Percentiles rank a stretch among this genome's conserved stretches.
Conservation (phyloP, 1,140 invertebrate species). For the Megalopta genalis region DNA sequence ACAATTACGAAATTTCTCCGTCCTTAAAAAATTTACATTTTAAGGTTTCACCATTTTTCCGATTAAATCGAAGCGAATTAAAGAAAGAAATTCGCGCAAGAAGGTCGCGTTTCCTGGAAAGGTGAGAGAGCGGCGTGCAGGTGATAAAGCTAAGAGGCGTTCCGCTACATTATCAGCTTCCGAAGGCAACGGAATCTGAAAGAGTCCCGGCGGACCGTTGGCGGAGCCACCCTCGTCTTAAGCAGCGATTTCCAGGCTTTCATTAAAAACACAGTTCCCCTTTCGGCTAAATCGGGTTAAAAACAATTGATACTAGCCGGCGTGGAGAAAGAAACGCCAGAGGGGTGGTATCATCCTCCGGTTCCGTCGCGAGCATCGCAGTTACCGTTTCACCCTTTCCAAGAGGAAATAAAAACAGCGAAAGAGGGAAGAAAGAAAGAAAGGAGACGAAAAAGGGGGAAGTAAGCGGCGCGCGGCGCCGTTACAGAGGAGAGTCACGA, state of each 20-base stretch:
- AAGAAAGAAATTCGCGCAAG: too few species aligned
- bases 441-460: background rate
- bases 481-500: background rate
- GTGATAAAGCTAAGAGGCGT: too few species aligned
- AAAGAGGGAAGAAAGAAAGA: background rate
- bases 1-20: too few species aligned
- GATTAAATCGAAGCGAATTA: too few species aligned
- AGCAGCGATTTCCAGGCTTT: background rate
- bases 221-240: too few species aligned
- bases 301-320: slow-evolving; percentile 27
- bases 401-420: slow-evolving; percentile 7
- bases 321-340: background rate
- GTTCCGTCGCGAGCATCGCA: background rate
- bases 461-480: background rate
- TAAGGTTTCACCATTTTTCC: too few species aligned
- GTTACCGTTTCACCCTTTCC: slow-evolving; percentile 36
- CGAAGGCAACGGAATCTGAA: slow-evolving; percentile 1
- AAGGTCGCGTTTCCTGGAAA: too few species aligned
- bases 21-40: too few species aligned
- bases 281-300: slow-evolving; percentile 7
- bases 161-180: background rate
- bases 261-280: slow-evolving; percentile 12
- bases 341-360: too few species aligned
- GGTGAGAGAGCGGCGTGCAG: background rate
- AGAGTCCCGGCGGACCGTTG: background rate